Conservation (phyloP, 2,113 vertebrate species). For the Trichomycterus rosablanca region DNA sequence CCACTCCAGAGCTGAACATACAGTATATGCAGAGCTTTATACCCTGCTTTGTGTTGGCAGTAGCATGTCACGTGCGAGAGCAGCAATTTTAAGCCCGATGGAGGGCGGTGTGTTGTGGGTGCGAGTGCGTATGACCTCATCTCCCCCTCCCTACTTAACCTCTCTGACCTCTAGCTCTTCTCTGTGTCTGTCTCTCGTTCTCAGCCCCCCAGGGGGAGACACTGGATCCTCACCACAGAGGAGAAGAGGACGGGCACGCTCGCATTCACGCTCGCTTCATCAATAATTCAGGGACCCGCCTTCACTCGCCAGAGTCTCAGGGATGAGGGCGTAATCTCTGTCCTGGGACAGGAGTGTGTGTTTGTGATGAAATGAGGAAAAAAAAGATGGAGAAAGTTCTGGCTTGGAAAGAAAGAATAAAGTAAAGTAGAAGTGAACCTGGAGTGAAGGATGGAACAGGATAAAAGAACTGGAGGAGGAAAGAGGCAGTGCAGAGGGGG, state of each 20-base stretch:
- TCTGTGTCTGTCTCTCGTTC: constrained; percentile 40
- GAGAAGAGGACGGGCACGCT: constrained; percentile 30
- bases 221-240: constrained; percentile 71
- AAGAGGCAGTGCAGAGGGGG: constrained; percentile 43
- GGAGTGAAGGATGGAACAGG: constrained; percentile 26
- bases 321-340: constrained; percentile 65
- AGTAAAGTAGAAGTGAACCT: constrained; percentile 39
- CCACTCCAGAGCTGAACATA: too few species aligned
- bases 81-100: not conserved
- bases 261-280: constrained; percentile 50
- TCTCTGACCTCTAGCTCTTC: constrained; percentile 60
- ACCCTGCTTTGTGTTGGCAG: constrained; percentile 6
- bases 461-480: constrained; percentile 1
- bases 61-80: not conserved
- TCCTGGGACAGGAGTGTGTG: constrained; percentile 62
- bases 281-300: constrained; percentile 68
- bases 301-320: constrained; percentile 51
- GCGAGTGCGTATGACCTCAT: constrained; percentile 50
- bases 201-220: constrained; percentile 56
- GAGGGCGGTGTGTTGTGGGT: constrained; percentile 13
- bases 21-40: too few species aligned
- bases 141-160: constrained; percentile 67
- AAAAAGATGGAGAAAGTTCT: constrained; percentile 2
- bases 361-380: constrained; percentile 38
- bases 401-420: not conserved